These are phyloP conservation scores for Zosterops japonicus DNA, from an alignment of 2,113 vertebrate species.

Conservation along the genomic window DNA sequence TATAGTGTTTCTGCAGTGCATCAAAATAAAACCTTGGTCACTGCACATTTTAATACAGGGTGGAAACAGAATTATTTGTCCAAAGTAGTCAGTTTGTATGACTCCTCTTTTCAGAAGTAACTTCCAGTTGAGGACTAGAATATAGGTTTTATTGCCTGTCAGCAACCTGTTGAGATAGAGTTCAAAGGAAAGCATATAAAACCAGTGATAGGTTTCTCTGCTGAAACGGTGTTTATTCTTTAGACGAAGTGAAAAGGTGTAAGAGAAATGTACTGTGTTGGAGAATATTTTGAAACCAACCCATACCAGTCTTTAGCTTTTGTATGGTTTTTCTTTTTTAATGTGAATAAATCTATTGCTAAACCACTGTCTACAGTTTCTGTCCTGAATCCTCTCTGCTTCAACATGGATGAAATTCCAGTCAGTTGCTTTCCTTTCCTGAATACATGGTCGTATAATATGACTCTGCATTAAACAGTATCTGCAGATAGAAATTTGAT, in stretches of 20 bases:
- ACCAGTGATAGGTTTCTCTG: not conserved
- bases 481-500: not conserved
- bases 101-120: not conserved
- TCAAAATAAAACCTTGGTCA: not conserved
- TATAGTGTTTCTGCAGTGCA: not conserved
- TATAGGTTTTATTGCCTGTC: not conserved
- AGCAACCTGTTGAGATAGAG: not conserved
- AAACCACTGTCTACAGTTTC: not conserved
- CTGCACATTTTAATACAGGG: not conserved
- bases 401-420: conserved; percentile 53
- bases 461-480: not conserved
- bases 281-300: not conserved
- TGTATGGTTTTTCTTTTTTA: not conserved
- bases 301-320: not conserved
- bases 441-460: not conserved
- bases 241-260: not conserved
- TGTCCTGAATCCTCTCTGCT: not conserved
- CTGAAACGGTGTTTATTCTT: not conserved
- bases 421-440: conserved; percentile 44
- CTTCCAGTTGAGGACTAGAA: not conserved
- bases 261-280: not conserved
- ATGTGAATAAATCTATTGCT: conserved; percentile 17
- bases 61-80: not conserved
- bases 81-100: not conserved
- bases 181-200: not conserved